Evolutionary conservation across 1,140 invertebrate genomes (phyloP).

Genomic region (Tetragonula clypearis): DNA sequence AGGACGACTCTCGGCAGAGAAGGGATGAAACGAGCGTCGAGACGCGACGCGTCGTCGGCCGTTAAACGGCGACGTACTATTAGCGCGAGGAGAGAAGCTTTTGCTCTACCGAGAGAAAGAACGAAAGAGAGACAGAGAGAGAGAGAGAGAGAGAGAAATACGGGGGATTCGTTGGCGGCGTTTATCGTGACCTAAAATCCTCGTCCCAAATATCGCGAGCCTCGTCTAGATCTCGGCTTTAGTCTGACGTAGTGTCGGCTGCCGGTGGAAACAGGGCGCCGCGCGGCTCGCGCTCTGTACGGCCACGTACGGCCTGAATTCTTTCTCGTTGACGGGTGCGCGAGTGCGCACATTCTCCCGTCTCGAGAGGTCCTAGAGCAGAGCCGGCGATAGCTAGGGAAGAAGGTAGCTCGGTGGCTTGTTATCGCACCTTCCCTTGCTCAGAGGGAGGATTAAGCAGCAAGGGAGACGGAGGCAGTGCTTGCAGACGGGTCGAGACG

Average conservation of each 20-base stretch:
- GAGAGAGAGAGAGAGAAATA: neutral
- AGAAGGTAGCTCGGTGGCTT: conserved; percentile 65
- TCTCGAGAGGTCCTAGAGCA: conserved; percentile 72
- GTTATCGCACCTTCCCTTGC: conserved; percentile 71
- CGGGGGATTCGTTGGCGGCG: neutral
- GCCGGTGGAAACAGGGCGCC: neutral
- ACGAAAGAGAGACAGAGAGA: too few relatives aligned
- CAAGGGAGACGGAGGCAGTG: conserved; percentile 26
- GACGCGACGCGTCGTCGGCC: neutral
- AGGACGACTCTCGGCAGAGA: neutral
- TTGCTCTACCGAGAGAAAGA: neutral
- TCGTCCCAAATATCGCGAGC: conserved; percentile 8
- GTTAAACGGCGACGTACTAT: neutral
- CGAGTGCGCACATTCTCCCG: conserved; percentile 58
- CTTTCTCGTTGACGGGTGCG: conserved; percentile 44
- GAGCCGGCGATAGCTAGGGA: conserved; percentile 69
- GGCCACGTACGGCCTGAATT: conserved; percentile 50
- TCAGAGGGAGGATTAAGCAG: conserved; percentile 47
- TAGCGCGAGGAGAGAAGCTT: neutral
- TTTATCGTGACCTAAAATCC: conserved; percentile 40
- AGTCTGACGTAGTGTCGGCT: neutral
- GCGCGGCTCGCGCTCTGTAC: conserved; percentile 2
- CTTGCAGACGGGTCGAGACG: conserved; percentile 42
- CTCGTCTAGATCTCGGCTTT: conserved; percentile 30
- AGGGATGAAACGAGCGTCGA: neutral